A percentile compares a stretch with the other conserved stretches of the same genome.
Conservation (phyloP, 2,888 invertebrate species). For the Callyntrura sp. region DNA sequence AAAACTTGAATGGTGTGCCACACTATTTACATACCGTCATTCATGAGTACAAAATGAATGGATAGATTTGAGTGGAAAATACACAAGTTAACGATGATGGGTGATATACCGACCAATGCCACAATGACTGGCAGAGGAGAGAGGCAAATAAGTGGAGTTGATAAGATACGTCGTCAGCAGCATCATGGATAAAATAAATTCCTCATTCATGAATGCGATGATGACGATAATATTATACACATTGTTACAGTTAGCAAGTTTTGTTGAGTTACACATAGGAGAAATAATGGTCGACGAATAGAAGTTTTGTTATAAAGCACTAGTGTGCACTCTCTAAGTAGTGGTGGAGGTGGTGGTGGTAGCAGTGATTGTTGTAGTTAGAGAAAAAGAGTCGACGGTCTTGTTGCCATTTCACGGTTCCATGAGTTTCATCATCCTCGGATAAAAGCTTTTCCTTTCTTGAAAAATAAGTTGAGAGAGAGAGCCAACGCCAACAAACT, state of each 20-base stretch:
- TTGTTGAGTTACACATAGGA: neutral
- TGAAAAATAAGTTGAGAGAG: constrained; percentile 43
- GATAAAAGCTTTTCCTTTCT: constrained; percentile 75
- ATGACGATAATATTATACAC: constrained; percentile 35
- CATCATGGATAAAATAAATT: constrained; percentile 47
- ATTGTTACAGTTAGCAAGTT: constrained; percentile 44
- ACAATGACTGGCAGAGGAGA: neutral
- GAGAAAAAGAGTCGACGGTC: constrained; percentile 71
- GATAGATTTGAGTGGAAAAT: constrained; percentile 28
- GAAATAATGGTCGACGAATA: neutral
- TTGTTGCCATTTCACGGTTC: constrained; percentile 79
- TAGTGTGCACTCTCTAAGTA: constrained; percentile 22
- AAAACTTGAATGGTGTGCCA: neutral
- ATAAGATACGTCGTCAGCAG: constrained; percentile 19
- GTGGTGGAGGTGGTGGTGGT: neutral
- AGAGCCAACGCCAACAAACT: constrained; percentile 39
- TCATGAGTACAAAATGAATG: constrained; percentile 27
- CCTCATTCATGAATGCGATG: constrained; percentile 38
- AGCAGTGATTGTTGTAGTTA: constrained; percentile 56
- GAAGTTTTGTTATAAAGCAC: constrained; percentile 30
- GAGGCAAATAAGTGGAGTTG: neutral
- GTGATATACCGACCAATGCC: constrained; percentile 13
- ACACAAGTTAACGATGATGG: neutral
- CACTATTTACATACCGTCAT: neutral
- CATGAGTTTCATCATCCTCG: constrained; percentile 78